Conservation (phyloP, 35 echinoderm and acorn worm species). For the Chiridota heheva region DNA sequence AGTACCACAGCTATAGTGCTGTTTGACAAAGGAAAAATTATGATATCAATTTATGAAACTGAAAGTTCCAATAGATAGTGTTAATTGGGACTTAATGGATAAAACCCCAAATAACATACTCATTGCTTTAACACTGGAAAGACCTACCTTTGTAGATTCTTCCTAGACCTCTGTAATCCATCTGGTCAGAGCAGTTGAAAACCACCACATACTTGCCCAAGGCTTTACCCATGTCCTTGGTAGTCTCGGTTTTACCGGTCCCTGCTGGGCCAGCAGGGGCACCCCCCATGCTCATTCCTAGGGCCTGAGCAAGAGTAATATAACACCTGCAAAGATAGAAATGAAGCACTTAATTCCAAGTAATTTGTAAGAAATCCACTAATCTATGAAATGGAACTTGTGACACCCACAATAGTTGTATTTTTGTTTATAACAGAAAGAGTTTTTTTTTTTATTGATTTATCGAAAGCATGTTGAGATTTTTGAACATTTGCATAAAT, state of each 20-base stretch:
- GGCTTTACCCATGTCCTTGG: slow-evolving; percentile 98
- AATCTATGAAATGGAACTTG: neutral
- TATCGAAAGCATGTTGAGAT: too few relatives aligned
- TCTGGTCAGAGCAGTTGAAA: slow-evolving; percentile 99
- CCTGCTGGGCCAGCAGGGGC: slow-evolving; percentile 97
- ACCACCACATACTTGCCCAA: slow-evolving; percentile 96
- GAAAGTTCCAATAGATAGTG: too few relatives aligned
- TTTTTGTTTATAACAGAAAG: neutral
- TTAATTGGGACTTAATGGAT: too few relatives aligned
- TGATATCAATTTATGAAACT: too few relatives aligned
- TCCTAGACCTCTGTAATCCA: slow-evolving; percentile 96
- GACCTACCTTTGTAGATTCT: slow-evolving; percentile 89
- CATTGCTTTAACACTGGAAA: too few relatives aligned
- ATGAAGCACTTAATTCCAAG: neutral
- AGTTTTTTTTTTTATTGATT: neutral
- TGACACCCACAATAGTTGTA: neutral
- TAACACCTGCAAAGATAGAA: slow-evolving; percentile 67
- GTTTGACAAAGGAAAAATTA: too few relatives aligned
- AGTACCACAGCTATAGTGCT: too few relatives aligned
- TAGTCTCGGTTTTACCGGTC: slow-evolving; percentile 97
- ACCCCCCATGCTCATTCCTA: slow-evolving; percentile 99
- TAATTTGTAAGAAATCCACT: neutral
- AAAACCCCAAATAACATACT: too few relatives aligned
- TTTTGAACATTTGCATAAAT: too few relatives aligned
- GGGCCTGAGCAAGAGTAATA: slow-evolving; percentile 90